These are phyloP conservation scores for Druceiella hillmani DNA, from an alignment of 2,888 invertebrate genomes.

Conservation along the genomic window DNA sequence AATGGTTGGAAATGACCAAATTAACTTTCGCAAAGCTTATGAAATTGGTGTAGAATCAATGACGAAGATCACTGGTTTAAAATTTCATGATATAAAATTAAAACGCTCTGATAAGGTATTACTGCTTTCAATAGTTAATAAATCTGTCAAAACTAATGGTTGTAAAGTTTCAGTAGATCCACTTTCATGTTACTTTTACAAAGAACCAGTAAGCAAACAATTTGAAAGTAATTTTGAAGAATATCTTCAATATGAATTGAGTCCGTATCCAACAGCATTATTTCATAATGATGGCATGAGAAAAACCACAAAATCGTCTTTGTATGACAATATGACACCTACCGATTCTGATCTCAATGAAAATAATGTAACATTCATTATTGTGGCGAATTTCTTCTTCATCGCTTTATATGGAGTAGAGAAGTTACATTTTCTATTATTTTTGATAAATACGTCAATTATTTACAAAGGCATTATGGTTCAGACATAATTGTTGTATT, in stretches of 20 bases:
- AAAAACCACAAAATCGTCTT: constrained; percentile 25
- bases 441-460: constrained; percentile 22
- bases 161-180: constrained; percentile 23
- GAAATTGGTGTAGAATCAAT: constrained; percentile 24
- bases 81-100: constrained; percentile 26
- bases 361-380: constrained; percentile 24
- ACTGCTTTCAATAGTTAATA: constrained; percentile 20
- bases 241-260: constrained; percentile 24
- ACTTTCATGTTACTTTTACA: too few species aligned
- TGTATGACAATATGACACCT: constrained; percentile 23
- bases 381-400: constrained; percentile 28
- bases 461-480: constrained; percentile 27
- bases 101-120: constrained; percentile 27
- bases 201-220: constrained; percentile 15
- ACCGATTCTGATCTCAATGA: constrained; percentile 19
- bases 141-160: constrained; percentile 21
- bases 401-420: constrained; percentile 29
- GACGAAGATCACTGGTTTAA: constrained; percentile 21
- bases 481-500: constrained; percentile 28
- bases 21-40: constrained; percentile 22
- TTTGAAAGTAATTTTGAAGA: constrained; percentile 22
- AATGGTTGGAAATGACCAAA: constrained; percentile 25
- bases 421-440: constrained; percentile 25
- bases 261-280: constrained; percentile 23
- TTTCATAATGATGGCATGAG: constrained; percentile 25